Conservation (phyloP, 1,140 invertebrate species). For the Probaryconus sp. region DNA sequence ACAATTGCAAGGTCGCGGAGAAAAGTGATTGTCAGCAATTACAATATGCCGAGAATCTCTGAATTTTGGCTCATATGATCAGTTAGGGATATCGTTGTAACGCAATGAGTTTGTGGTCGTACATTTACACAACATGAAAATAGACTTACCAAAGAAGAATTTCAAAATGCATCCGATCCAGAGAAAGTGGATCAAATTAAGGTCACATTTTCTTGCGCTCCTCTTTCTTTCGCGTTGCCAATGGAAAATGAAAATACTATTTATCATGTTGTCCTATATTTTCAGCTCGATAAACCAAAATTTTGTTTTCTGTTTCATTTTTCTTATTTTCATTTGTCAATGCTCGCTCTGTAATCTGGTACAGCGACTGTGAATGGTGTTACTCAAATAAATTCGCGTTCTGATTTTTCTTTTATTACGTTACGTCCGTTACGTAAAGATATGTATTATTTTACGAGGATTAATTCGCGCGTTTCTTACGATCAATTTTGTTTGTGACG, state of each 20-base stretch:
- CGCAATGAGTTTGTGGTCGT: too few relatives aligned
- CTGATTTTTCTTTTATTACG: constrained; percentile 37
- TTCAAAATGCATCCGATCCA: too few relatives aligned
- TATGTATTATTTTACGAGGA: constrained; percentile 43
- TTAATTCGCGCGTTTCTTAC: constrained; percentile 19
- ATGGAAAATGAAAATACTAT: constrained; percentile 60
- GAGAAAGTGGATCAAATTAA: constrained; percentile 55
- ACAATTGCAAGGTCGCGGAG: constrained; percentile 1
- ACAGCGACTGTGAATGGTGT: background rate
- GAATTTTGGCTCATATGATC: background rate
- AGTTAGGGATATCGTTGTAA: constrained; percentile 5
- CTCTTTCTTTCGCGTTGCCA: constrained; percentile 42
- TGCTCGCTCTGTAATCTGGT: constrained; percentile 30
- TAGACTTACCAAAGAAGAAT: too few relatives aligned
- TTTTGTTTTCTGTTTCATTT: constrained; percentile 55
- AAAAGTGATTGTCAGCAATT: background rate
- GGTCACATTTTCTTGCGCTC: constrained; percentile 51
- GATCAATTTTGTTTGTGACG: too few relatives aligned
- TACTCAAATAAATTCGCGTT: constrained; percentile 40
- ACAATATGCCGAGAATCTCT: background rate
- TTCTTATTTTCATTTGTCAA: constrained; percentile 31
- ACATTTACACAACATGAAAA: too few relatives aligned
- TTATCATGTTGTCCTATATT: constrained; percentile 56
- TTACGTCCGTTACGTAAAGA: constrained; percentile 2
- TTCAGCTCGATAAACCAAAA: constrained; percentile 57